These are phyloP conservation scores for Columba guinea DNA, from an alignment of 2,797 vertebrate species.

Conservation along the genomic window DNA sequence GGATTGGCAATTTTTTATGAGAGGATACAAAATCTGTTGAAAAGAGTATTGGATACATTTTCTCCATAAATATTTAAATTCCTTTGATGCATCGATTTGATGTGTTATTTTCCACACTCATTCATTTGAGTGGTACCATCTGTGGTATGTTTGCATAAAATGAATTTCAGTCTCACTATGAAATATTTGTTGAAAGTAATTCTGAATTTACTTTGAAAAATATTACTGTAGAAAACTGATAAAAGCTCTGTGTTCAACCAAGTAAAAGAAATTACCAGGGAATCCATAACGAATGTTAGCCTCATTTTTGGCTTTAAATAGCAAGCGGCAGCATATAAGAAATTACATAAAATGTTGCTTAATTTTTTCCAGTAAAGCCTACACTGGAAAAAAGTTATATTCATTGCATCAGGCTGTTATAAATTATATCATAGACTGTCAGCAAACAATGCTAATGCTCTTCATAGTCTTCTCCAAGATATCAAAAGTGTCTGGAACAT, in stretches of 20 bases:
- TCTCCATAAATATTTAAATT: not conserved
- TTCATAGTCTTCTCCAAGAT: not conserved
- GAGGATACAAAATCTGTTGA: not conserved
- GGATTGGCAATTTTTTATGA: not conserved
- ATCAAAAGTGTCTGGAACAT: not conserved
- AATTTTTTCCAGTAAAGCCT: not conserved
- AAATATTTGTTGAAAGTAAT: conserved; percentile 27
- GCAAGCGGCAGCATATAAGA: not conserved
- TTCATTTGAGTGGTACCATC: conserved; percentile 22
- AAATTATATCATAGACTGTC: not conserved
- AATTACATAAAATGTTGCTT: not conserved
- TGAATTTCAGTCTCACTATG: not conserved
- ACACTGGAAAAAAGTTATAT: not conserved
- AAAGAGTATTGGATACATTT: not conserved
- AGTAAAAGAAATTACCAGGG: not conserved
- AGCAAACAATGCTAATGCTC: not conserved
- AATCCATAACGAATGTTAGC: not conserved
- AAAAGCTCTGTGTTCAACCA: not conserved
- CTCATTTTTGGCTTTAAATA: not conserved
- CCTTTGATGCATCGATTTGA: not conserved
- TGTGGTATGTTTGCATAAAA: conserved; percentile 1
- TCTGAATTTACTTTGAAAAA: conserved; percentile 26
- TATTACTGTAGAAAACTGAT: not conserved
- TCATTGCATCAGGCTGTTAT: not conserved
- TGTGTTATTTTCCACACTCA: not conserved